Percentiles rank a stretch among this genome's conserved stretches.
phyloP scores from a whole-genome alignment of 2,888 invertebrate species.

The Acleris emargana region DNA sequence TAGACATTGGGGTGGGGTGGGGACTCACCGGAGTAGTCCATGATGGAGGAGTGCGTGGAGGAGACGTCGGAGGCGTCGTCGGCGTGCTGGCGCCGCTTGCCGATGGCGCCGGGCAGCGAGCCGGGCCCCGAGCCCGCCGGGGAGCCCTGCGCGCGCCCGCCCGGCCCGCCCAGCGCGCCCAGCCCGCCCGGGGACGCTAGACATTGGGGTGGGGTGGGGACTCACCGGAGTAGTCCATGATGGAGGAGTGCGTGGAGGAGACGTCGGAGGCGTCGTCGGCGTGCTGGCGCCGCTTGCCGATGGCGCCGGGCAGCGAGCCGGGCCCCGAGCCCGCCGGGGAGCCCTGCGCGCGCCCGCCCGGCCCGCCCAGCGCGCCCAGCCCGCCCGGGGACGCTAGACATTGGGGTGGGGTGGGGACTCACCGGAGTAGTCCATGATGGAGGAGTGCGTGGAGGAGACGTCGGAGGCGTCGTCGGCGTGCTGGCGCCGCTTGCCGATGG shows the following conservation, averaged over 20 bases:
- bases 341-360: slow-evolving; percentile 90
- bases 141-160: slow-evolving; percentile 91
- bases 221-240: slow-evolving; percentile 94
- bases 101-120: slow-evolving; percentile 93
- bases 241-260: slow-evolving; percentile 92
- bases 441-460: slow-evolving; percentile 92
- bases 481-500: slow-evolving; percentile 90
- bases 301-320: slow-evolving; percentile 93
- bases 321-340: slow-evolving; percentile 89
- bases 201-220: too few relatives aligned
- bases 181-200: slow-evolving; percentile 94
- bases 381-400: slow-evolving; percentile 94
- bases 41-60: slow-evolving; percentile 92
- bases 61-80: slow-evolving; percentile 95
- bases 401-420: slow-evolving; percentile 58
- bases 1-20: too few relatives aligned
- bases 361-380: too few relatives aligned
- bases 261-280: slow-evolving; percentile 95
- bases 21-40: slow-evolving; percentile 91
- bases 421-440: slow-evolving; percentile 95
- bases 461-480: slow-evolving; percentile 93
- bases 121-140: slow-evolving; percentile 89
- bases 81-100: slow-evolving; percentile 87
- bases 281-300: slow-evolving; percentile 88
- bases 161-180: too few relatives aligned